Conservation (phyloP, 2,888 invertebrate species). For the Apodemia zela region DNA sequence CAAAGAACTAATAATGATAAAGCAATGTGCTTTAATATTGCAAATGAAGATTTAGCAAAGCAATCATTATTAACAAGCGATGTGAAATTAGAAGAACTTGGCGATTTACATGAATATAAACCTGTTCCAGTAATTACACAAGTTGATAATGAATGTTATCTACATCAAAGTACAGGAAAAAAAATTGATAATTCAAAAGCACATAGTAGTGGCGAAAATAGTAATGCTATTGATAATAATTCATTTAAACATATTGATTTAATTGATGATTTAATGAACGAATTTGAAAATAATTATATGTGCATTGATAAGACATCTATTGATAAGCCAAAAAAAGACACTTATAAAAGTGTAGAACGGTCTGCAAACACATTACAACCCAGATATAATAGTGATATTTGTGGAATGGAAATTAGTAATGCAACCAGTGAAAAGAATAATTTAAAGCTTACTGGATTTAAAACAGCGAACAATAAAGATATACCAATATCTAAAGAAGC, state of each 20-base stretch:
- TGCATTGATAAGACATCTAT: conserved; percentile 37
- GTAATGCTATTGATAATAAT: not conserved
- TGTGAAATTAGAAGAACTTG: not conserved
- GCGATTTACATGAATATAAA: not conserved
- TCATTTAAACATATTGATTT: not conserved
- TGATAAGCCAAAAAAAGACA: not conserved
- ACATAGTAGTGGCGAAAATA: not conserved
- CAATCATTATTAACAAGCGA: not conserved
- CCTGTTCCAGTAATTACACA: not conserved
- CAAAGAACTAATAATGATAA: conserved; percentile 12
- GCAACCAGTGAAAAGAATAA: not conserved
- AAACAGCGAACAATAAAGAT: conserved; percentile 48
- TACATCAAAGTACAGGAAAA: not conserved
- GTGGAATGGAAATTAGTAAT: not conserved
- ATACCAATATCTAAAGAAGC: conserved; percentile 41
- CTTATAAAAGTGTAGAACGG: conserved; percentile 42
- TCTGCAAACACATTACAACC: conserved; percentile 28
- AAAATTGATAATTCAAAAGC: not conserved
- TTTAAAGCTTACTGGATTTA: conserved; percentile 38
- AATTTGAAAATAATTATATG: conserved; percentile 37
- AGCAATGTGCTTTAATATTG: not conserved
- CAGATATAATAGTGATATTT: not conserved
- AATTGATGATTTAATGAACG: conserved; percentile 28
- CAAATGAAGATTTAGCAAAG: not conserved
- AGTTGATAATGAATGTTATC: not conserved